A percentile compares a stretch with the other conserved stretches of the same genome.
Conservation (phyloP, 2,797 vertebrate genomes). For the Sarcoramphus papa region DNA sequence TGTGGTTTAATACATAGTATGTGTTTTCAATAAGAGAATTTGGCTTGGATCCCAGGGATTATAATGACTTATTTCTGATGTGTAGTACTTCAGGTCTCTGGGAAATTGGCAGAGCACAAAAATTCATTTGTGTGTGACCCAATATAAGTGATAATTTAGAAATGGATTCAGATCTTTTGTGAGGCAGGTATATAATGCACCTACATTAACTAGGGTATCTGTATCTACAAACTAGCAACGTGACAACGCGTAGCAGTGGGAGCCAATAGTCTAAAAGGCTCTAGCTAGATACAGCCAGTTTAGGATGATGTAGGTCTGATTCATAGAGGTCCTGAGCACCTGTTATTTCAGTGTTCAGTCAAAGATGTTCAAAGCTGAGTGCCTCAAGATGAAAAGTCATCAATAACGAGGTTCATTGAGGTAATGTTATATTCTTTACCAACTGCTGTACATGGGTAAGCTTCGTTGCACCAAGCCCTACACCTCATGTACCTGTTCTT, state of each 20-base stretch:
- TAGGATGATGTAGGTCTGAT: neutral
- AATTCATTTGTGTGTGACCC: neutral
- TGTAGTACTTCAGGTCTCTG: neutral
- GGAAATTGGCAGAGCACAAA: neutral
- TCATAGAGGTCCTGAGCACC: neutral
- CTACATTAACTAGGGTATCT: neutral
- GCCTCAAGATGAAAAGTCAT: neutral
- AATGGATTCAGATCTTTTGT: neutral
- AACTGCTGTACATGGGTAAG: rapidly evolving
- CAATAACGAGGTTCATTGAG: neutral
- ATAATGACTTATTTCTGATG: neutral
- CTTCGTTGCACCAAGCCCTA: neutral
- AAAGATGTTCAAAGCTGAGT: neutral
- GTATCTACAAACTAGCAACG: neutral
- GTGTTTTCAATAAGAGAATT: neutral
- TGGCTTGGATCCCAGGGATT: neutral
- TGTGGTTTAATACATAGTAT: neutral
- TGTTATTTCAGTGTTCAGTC: neutral
- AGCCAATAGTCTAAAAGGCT: neutral
- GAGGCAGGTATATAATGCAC: rapidly evolving
- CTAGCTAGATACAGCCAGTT: neutral
- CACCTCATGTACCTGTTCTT: neutral
- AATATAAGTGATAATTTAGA: neutral
- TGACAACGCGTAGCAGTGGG: rapidly evolving
- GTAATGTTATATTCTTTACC: neutral